Percentiles rank a stretch among this genome's conserved stretches.
Conservation (phyloP, 2,888 invertebrate species). For the Cataglyphis altisquamis region DNA sequence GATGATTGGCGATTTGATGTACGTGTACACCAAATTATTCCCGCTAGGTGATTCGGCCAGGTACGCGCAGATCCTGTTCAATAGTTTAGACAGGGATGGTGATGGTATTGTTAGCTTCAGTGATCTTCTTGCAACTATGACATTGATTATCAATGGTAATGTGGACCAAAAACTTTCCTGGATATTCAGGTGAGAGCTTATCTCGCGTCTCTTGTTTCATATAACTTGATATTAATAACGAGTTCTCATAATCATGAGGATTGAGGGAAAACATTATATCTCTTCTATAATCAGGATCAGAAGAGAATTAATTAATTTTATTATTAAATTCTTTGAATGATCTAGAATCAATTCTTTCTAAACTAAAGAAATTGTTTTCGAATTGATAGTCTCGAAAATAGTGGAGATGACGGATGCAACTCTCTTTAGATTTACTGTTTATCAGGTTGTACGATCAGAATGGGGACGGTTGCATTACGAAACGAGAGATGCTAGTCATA, state of each 20-base stretch:
- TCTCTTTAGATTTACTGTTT: constrained; percentile 47
- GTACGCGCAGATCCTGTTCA: constrained; percentile 82
- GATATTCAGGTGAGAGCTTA: constrained; percentile 80
- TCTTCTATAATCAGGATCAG: background rate
- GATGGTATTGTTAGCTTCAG: constrained; percentile 81
- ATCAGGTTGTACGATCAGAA: constrained; percentile 82
- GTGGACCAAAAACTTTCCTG: constrained; percentile 80
- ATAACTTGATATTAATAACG: background rate
- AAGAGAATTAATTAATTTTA: constrained; percentile 8
- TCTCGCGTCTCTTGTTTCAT: background rate
- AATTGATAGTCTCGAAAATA: background rate
- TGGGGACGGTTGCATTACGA: constrained; percentile 82
- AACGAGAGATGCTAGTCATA: constrained; percentile 79
- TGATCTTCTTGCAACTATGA: constrained; percentile 78
- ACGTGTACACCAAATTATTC: constrained; percentile 82
- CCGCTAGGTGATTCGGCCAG: constrained; percentile 81
- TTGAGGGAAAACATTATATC: background rate
- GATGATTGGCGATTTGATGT: constrained; percentile 78
- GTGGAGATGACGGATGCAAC: background rate
- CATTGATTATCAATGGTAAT: constrained; percentile 79
- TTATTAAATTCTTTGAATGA: background rate
- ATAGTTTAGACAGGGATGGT: constrained; percentile 79
- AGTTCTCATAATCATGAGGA: background rate
- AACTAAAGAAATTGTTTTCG: background rate
- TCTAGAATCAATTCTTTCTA: background rate